A percentile compares a stretch with the other conserved stretches of the same genome.
Evolutionary conservation across 2,797 vertebrate species (phyloP).

Genomic region (Myiotriccus ornatus): DNA sequence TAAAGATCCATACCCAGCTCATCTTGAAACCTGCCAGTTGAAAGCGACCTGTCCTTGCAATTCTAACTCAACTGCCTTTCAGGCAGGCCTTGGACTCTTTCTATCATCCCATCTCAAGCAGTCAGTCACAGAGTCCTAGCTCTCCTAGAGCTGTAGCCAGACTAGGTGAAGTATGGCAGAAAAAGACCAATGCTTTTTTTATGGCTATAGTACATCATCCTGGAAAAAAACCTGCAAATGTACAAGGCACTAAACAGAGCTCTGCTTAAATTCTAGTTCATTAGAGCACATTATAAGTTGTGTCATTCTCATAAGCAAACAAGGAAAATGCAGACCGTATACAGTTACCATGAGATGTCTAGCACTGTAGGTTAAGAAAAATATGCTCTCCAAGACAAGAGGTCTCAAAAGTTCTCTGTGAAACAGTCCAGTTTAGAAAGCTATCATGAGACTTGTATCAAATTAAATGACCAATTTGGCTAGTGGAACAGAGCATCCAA

Average conservation of each 20-base stretch:
- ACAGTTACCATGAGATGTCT: neutral
- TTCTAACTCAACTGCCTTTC: neutral
- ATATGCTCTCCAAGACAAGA: neutral
- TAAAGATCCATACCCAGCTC: neutral
- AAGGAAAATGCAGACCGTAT: neutral
- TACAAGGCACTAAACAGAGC: neutral
- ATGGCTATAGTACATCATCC: neutral
- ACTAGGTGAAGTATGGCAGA: neutral
- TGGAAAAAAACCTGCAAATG: neutral
- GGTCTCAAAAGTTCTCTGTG: neutral
- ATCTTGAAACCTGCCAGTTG: neutral
- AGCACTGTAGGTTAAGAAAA: neutral
- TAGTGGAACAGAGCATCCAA: neutral
- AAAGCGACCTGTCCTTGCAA: neutral
- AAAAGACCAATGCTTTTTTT: neutral
- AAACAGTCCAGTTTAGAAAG: neutral
- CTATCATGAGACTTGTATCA: neutral
- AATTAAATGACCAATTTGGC: neutral
- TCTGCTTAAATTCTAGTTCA: neutral
- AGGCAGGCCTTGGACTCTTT: neutral
- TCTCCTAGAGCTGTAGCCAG: neutral
- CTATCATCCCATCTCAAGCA: neutral
- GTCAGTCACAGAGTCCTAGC: neutral
- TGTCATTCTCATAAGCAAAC: neutral
- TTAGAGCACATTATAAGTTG: neutral